Conservation (phyloP, 1,140 invertebrate species). For the Neodiprion pinetum region DNA sequence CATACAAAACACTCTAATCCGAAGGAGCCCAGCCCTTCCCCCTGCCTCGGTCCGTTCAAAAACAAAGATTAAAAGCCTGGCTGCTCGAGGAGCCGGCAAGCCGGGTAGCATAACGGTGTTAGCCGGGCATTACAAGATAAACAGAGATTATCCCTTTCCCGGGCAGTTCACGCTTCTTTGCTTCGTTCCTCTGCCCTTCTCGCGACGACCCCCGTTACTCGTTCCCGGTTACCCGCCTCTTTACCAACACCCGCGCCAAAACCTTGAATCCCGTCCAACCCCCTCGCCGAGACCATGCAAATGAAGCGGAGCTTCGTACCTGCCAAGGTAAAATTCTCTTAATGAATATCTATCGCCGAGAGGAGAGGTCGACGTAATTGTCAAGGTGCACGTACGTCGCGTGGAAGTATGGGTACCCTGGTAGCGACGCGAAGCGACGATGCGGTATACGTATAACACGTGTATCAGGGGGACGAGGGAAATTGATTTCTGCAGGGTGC, state of each 20-base stretch:
- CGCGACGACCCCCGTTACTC: conserved; percentile 24
- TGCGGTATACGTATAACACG: too few relatives aligned
- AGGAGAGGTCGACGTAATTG: neutral
- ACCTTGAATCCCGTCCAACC: neutral
- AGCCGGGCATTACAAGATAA: conserved; percentile 46
- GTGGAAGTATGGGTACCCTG: too few relatives aligned
- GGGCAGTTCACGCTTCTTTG: conserved; percentile 8
- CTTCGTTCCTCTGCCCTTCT: conserved; percentile 12
- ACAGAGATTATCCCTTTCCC: conserved; percentile 45
- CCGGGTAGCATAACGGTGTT: conserved; percentile 40
- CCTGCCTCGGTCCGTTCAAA: conserved; percentile 21
- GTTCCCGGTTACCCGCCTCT: conserved; percentile 15
- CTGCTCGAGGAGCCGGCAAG: conserved; percentile 32
- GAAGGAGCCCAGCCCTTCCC: neutral
- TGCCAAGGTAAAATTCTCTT: conserved; percentile 3
- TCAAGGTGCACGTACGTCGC: neutral
- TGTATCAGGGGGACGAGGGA: too few relatives aligned
- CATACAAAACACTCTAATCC: neutral
- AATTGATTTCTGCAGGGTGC: too few relatives aligned
- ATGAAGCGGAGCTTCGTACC: neutral
- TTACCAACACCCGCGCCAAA: neutral
- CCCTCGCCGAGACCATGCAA: neutral
- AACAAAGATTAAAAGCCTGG: conserved; percentile 46
- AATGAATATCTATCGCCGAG: conserved; percentile 5
- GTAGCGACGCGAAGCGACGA: too few relatives aligned